A percentile compares a stretch with the other conserved stretches of the same genome.
Conservation (phyloP, 2,113 vertebrate genomes). For the Mormoops blainvillei region DNA sequence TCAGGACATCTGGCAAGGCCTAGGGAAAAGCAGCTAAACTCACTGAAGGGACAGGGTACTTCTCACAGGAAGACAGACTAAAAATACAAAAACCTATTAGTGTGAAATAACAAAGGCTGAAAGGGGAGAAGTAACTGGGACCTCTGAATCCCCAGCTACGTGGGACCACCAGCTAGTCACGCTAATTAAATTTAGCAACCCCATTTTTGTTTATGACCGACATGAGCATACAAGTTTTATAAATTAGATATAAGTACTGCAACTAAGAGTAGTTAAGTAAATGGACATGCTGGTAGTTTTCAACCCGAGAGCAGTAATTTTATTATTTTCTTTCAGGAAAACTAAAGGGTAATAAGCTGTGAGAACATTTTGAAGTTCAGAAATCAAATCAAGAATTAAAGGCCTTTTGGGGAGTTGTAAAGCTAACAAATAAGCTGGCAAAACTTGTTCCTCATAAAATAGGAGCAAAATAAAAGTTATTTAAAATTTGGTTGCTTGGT, state of each 20-base stretch:
- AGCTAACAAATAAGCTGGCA: not conserved
- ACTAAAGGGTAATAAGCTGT: not conserved
- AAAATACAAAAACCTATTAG: slow-evolving; percentile 71
- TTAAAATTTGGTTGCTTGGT: not conserved
- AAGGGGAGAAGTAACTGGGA: slow-evolving; percentile 47
- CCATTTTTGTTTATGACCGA: not conserved
- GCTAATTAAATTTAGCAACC: slow-evolving; percentile 50
- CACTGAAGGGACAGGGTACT: slow-evolving; percentile 48
- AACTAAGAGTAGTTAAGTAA: not conserved
- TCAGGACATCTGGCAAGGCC: slow-evolving; percentile 50
- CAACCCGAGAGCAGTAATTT: not conserved
- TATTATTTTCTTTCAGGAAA: slow-evolving; percentile 42
- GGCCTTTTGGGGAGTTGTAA: not conserved
- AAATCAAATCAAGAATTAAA: slow-evolving; percentile 43
- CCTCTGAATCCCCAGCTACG: slow-evolving; percentile 26
- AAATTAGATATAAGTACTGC: not conserved
- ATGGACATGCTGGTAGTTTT: not conserved
- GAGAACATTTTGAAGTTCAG: slow-evolving; percentile 9
- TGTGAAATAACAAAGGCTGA: slow-evolving; percentile 72
- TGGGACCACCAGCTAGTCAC: slow-evolving; percentile 58
- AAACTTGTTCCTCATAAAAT: not conserved
- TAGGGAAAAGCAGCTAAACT: slow-evolving; percentile 46
- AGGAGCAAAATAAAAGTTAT: not conserved
- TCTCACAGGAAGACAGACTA: slow-evolving; percentile 62
- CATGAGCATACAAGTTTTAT: not conserved